Evolutionary conservation across 2,113 vertebrate species (phyloP).

Genomic region (Callospermophilus lateralis): DNA sequence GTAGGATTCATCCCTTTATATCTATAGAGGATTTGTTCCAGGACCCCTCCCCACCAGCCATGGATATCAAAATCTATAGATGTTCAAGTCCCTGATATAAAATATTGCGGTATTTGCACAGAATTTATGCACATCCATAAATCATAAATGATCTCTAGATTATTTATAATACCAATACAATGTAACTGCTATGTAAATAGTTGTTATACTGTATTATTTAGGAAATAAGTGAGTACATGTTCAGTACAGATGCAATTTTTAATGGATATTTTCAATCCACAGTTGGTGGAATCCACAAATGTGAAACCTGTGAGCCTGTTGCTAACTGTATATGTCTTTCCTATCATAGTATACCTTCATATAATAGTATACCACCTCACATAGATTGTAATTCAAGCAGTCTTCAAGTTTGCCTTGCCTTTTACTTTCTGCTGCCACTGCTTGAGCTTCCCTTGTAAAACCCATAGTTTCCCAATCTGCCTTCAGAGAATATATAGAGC

Average conservation of each 20-base stretch:
- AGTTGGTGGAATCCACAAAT: not conserved
- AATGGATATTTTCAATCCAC: not conserved
- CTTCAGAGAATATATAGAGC: not conserved
- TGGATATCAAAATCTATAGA: not conserved
- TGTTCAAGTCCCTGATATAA: not conserved
- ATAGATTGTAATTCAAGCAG: not conserved
- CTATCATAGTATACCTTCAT: not conserved
- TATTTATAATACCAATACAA: not conserved
- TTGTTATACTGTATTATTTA: not conserved
- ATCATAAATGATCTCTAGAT: not conserved
- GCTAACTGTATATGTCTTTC: not conserved
- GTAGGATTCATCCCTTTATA: no score
- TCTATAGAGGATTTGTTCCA: no score
- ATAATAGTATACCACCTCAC: not conserved
- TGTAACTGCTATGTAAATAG: not conserved
- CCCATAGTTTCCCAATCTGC: not conserved
- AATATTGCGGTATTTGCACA: not conserved
- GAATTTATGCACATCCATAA: not conserved
- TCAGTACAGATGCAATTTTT: not conserved
- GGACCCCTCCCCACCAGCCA: no score
- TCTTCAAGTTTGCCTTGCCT: not conserved
- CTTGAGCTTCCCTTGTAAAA: not conserved
- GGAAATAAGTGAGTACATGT: not conserved
- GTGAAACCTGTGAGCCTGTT: not conserved
- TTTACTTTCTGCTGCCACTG: not conserved